Evolutionary conservation across 2,797 vertebrate species (phyloP).

Genomic region (Pachyuromys duprasi): DNA sequence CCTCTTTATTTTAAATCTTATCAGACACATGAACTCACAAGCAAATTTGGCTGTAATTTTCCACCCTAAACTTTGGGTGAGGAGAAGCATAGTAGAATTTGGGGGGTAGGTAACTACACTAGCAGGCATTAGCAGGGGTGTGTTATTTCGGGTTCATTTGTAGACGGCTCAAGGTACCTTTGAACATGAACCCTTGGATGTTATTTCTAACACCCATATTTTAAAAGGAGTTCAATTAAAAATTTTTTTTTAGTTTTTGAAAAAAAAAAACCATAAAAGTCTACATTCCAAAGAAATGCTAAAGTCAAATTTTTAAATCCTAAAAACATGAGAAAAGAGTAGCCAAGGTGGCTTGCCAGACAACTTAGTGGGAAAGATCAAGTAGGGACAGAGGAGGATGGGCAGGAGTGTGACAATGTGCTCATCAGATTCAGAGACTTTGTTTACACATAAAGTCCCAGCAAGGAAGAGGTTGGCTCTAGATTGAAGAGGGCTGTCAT

Average conservation of each 20-base stretch:
- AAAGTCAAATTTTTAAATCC: neutral
- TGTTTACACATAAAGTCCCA: neutral
- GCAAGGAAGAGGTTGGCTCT: neutral
- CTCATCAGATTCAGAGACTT: neutral
- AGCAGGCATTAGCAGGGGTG: too few species aligned
- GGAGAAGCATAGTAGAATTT: neutral
- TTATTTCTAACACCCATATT: neutral
- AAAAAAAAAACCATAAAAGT: neutral
- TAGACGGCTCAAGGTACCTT: neutral
- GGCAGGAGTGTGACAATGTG: rapidly evolving
- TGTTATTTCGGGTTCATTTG: neutral
- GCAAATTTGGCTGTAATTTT: neutral
- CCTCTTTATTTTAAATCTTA: neutral
- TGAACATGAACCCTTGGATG: neutral
- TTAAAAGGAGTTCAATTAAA: neutral
- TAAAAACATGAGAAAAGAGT: neutral
- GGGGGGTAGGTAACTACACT: neutral
- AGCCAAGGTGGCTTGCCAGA: neutral
- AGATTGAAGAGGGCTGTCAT: too few species aligned
- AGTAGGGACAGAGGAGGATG: neutral
- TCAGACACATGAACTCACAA: neutral
- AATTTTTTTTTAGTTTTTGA: neutral
- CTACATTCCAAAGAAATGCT: conserved; percentile 23
- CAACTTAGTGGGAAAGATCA: neutral
- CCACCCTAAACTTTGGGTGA: neutral